Evolutionary conservation across 2,797 vertebrate species (phyloP), one percentile per base, ranked within the genome.

Genomic region (Apogon hyalosoma): DNA sequence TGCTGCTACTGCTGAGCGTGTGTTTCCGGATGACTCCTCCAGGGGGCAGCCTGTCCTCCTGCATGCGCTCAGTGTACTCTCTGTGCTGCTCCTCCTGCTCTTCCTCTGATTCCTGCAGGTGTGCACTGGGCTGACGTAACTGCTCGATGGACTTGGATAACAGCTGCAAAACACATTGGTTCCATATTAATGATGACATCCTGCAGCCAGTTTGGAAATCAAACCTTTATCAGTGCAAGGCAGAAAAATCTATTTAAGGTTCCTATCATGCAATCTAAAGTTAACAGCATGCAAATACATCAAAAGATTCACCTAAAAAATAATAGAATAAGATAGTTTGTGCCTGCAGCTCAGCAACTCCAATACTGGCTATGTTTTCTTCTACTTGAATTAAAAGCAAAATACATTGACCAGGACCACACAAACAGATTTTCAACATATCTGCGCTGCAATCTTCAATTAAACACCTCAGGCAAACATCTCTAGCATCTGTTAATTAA

Each of bases 131-230:
- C 93, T 97, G 96, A 91, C 97, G 96, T 80, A 99, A 93, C 93
- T 98, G 97, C 92, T 98, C 98, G 48, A 98, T 98, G 83, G 98
- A 98, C 92, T 98, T 97, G 51, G 97, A 98, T 75, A 99, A 95
- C 92, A 98, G 95, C 98, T 99, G 94, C 63, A 91, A 90, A 87
- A 94, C 78, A 94, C 77, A 88, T 51, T 59, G 41, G 47, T 33
- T 18, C 38, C 36, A 36, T 16, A 63, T 91, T 79, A 88, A 75
- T 77, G 53, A 41, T 46, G 49, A 68, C 13, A 62, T 63, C 53
- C 48, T 63, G 43, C 41, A 77, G 63, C 24, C 28, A 63, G 13
- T 15, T 62, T 41, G 53, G 45, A 48, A 60, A 63, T 69, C 14
- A 60, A 55, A 43, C 11, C 15, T 73, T 47, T 69, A 69, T 62